phyloP scores from a whole-genome alignment of 1,140 invertebrate species.

The Drosophila kanapiae region DNA sequence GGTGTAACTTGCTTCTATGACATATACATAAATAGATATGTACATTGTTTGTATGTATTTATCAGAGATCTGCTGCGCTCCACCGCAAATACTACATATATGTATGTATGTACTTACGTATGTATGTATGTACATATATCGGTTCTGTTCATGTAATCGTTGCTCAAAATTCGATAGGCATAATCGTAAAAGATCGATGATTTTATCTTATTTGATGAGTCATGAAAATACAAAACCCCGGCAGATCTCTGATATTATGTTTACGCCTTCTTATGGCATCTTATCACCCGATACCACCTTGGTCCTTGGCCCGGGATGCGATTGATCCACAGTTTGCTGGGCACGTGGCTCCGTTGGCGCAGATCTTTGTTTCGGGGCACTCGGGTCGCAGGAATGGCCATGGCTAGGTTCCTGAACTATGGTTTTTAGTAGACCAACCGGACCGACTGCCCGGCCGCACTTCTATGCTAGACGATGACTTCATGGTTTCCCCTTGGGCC shows the following conservation, averaged over 20 bases:
- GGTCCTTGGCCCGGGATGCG: conserved; percentile 2
- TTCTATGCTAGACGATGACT: conserved; percentile 16
- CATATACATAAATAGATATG: too few species aligned
- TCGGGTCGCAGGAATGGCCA: conserved; percentile 84
- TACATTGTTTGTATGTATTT: too few species aligned
- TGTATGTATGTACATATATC: too few species aligned
- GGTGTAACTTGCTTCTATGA: background rate
- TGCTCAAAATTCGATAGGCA: too few species aligned
- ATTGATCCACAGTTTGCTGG: conserved; percentile 46
- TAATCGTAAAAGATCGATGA: too few species aligned
- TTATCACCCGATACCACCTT: background rate
- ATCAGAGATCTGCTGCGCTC: too few species aligned
- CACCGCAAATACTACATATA: too few species aligned
- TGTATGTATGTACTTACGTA: too few species aligned
- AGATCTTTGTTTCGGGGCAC: conserved; percentile 72
- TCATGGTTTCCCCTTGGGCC: conserved; percentile 22
- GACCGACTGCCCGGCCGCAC: conserved; percentile 11
- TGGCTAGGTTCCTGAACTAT: conserved; percentile 85
- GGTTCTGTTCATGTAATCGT: too few species aligned
- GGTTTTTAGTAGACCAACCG: conserved; percentile 72
- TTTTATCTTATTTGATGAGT: too few species aligned
- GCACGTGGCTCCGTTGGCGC: conserved; percentile 52
- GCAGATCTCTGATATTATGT: too few species aligned
- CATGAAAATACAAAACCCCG: too few species aligned
- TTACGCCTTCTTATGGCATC: background rate